Percentiles rank a stretch among this genome's conserved stretches.
phyloP scores from a whole-genome alignment of 2,113 vertebrate genomes.

The Apteryx mantelli region DNA sequence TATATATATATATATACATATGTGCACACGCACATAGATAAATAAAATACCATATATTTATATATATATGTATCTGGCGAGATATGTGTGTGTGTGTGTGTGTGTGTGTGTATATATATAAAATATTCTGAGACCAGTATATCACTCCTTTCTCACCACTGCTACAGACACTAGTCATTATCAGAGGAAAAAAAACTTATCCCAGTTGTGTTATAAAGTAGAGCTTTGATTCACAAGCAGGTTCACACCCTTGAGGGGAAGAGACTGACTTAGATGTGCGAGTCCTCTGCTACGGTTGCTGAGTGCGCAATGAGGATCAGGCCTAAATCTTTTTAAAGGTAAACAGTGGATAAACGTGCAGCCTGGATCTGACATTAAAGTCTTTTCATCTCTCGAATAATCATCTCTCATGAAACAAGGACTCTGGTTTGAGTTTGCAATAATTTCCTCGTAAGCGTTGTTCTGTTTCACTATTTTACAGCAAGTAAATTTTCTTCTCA shows the following conservation, averaged over 20 bases:
- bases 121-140: background rate
- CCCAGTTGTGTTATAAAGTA: background rate
- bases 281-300: accelerated
- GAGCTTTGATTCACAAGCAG: background rate
- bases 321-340: background rate
- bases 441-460: background rate
- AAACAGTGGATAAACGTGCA: background rate
- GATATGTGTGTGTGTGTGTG: background rate
- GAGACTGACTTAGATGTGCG: accelerated
- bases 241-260: background rate
- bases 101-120: background rate
- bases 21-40: background rate
- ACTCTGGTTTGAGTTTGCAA: background rate
- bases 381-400: background rate
- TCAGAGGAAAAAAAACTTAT: background rate
- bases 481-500: conserved; percentile 66
- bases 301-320: background rate
- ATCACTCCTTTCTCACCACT: background rate
- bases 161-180: background rate
- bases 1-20: background rate
- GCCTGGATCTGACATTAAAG: background rate
- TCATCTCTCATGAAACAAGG: background rate
- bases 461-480: conserved; percentile 22
- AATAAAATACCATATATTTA: background rate
- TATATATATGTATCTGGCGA: background rate